These are phyloP conservation scores for Rhingia rostrata DNA, from an alignment of 2,888 invertebrate genomes.

Conservation along the genomic window DNA sequence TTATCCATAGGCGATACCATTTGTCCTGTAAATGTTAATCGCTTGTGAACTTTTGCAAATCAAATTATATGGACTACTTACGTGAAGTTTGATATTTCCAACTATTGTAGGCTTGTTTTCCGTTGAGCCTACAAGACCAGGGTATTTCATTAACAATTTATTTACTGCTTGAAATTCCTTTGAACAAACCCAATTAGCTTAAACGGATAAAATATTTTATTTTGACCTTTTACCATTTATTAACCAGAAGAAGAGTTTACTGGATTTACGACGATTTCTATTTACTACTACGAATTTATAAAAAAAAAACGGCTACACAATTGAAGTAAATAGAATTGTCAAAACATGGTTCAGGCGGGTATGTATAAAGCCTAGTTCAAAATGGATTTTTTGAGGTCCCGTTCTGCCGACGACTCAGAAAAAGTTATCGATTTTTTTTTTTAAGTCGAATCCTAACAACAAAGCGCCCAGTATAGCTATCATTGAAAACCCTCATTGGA, in stretches of 20 bases:
- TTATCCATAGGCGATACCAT: conserved; percentile 76
- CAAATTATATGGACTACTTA: not conserved
- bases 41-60: not conserved
- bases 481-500: too few relatives aligned
- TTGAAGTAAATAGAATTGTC: too few relatives aligned
- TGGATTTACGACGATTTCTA: too few relatives aligned
- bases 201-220: not conserved
- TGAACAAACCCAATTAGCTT: not conserved
- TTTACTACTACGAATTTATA: too few relatives aligned
- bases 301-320: too few relatives aligned
- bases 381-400: too few relatives aligned
- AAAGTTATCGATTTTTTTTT: too few relatives aligned
- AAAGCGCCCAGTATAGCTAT: too few relatives aligned
- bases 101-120: conserved; percentile 1
- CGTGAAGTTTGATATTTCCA: conserved; percentile 43
- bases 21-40: conserved; percentile 53
- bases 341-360: too few relatives aligned
- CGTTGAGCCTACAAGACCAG: conserved; percentile 36
- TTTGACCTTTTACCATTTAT: not conserved
- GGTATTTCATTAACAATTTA: conserved; percentile 37
- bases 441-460: too few relatives aligned
- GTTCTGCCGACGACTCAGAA: too few relatives aligned
- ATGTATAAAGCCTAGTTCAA: too few relatives aligned
- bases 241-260: not conserved
- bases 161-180: conserved; percentile 14